Evolutionary conservation across 2,797 vertebrate species (phyloP).

Genomic region (Ibycter americanus): DNA sequence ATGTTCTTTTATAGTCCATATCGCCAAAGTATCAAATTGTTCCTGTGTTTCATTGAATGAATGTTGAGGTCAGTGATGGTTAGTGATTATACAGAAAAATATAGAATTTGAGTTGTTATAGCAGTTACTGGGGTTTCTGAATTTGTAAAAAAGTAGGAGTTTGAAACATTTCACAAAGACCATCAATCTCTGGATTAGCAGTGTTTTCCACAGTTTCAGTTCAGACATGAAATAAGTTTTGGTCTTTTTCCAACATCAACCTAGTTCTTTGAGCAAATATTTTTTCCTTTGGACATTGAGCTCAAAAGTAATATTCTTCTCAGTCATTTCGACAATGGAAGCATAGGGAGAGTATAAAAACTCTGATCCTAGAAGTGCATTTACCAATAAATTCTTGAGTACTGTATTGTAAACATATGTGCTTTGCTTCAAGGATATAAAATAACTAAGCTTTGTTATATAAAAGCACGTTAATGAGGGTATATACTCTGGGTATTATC

Average conservation of each 20-base stretch:
- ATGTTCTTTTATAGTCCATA: background rate
- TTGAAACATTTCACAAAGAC: background rate
- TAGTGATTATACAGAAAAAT: background rate
- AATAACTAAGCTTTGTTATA: slow-evolving; percentile 1
- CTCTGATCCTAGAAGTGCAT: background rate
- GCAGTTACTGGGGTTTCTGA: background rate
- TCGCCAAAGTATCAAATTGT: background rate
- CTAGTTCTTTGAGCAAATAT: background rate
- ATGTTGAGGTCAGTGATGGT: background rate
- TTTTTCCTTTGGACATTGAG: background rate
- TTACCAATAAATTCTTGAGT: background rate
- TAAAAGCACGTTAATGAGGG: background rate
- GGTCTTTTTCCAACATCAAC: background rate
- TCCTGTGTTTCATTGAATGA: background rate
- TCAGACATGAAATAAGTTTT: background rate
- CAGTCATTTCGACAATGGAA: background rate
- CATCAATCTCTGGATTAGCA: background rate
- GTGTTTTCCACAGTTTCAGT: background rate
- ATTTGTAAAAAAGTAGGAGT: background rate
- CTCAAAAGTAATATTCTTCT: background rate
- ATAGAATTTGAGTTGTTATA: background rate
- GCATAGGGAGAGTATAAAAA: background rate
- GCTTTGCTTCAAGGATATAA: slow-evolving; percentile 7
- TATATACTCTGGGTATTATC: background rate
- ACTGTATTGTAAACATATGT: slow-evolving; percentile 13